A percentile compares a stretch with the other conserved stretches of the same genome.
Evolutionary conservation across 2,797 vertebrate species (phyloP).

Genomic region (Phrynocephalus guinanensis): DNA sequence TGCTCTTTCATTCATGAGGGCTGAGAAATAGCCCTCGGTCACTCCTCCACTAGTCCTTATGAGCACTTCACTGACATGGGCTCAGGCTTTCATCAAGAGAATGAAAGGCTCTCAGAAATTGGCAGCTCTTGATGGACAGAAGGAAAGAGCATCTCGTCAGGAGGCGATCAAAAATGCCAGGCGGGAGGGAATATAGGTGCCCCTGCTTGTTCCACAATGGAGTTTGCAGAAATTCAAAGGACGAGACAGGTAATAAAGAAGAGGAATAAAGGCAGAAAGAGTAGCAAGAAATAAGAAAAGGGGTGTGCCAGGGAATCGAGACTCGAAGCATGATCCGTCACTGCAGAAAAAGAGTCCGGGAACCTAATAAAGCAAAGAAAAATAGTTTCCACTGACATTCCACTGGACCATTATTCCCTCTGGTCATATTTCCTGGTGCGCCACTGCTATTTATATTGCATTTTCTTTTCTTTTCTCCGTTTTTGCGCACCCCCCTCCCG

Average conservation of each 20-base stretch:
- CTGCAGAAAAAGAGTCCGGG: neutral
- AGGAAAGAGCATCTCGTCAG: neutral
- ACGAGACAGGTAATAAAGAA: neutral
- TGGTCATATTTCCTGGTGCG: constrained; percentile 23
- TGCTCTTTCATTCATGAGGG: too few species aligned
- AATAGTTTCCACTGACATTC: constrained; percentile 1
- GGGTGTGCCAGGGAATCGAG: neutral
- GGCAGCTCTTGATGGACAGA: too few species aligned
- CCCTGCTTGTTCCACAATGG: neutral
- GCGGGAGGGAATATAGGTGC: neutral
- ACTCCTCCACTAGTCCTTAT: too few species aligned
- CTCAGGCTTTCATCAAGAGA: too few species aligned
- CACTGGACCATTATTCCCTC: neutral
- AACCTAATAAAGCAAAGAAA: constrained; percentile 22
- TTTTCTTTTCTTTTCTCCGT: neutral
- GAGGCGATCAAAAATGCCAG: neutral
- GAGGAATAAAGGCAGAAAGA: neutral
- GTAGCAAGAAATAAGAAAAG: neutral
- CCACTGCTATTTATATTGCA: neutral
- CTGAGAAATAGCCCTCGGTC: too few species aligned
- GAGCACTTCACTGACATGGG: too few species aligned
- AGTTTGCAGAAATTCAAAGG: constrained; percentile 18
- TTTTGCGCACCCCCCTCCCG: too few species aligned
- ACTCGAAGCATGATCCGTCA: constrained; percentile 30
- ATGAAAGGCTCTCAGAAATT: too few species aligned